phyloP scores from a whole-genome alignment of 1,140 invertebrate species.

The Papilio dardanus region DNA sequence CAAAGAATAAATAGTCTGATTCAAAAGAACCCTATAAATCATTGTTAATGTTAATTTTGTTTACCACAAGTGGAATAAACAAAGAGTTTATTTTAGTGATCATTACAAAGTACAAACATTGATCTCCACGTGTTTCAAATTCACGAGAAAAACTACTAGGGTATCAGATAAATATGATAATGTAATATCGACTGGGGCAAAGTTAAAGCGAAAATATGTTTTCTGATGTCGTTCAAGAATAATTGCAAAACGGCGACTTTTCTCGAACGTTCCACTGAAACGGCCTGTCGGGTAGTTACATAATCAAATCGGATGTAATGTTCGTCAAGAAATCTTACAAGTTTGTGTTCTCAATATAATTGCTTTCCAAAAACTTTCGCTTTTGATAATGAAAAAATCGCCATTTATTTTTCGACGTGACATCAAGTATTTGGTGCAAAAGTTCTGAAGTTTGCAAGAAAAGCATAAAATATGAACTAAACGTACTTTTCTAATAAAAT shows the following conservation, averaged over 20 bases:
- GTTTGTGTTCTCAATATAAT: background rate
- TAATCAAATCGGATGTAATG: background rate
- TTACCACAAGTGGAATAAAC: background rate
- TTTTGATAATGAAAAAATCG: too few species aligned
- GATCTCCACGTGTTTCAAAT: background rate
- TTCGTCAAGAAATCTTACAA: background rate
- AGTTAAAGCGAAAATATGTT: conserved; percentile 14
- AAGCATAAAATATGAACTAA: too few species aligned
- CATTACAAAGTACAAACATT: background rate
- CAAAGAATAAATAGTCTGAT: background rate
- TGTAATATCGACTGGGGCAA: conserved; percentile 5
- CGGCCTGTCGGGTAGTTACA: background rate
- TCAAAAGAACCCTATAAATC: background rate
- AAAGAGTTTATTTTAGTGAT: background rate
- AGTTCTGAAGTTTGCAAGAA: too few species aligned
- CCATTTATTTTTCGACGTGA: background rate
- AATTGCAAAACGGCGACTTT: background rate
- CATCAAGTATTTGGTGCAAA: too few species aligned
- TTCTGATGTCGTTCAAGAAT: background rate
- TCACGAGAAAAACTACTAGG: background rate
- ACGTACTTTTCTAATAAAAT: too few species aligned
- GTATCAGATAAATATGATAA: conserved; percentile 15
- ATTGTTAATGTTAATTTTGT: background rate
- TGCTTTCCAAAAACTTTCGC: background rate
- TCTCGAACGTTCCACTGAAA: conserved; percentile 14